These are phyloP conservation scores for Chalcis sispes DNA, from an alignment of 2,888 invertebrate genomes.

Conservation along the genomic window DNA sequence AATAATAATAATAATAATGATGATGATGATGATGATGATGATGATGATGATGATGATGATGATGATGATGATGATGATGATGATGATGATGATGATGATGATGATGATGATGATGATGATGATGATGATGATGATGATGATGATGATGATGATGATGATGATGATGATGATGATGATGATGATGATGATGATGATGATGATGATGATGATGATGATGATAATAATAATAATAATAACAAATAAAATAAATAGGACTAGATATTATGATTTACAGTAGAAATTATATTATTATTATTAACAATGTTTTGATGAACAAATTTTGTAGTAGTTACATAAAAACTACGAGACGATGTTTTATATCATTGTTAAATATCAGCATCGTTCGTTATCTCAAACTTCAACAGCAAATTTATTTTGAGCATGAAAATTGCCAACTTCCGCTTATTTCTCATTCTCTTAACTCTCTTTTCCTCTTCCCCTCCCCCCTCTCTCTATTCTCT, in stretches of 20 bases:
- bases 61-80: too few relatives aligned
- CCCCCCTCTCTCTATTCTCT: neutral
- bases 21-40: too few relatives aligned
- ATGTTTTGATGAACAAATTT: too few relatives aligned
- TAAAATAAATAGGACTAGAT: conserved; percentile 34
- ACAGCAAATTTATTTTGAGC: conserved; percentile 39
- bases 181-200: neutral
- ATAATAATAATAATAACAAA: conserved; percentile 10
- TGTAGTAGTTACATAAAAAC: too few relatives aligned
- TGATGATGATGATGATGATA: conserved; percentile 2
- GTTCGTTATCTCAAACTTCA: neutral
- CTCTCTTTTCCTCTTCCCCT: neutral
- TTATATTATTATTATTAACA: neutral
- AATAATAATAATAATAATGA: neutral
- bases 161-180: too few relatives aligned
- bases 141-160: too few relatives aligned
- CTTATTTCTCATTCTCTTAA: neutral
- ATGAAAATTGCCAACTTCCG: conserved; percentile 7
- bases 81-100: too few relatives aligned
- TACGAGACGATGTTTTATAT: too few relatives aligned
- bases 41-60: too few relatives aligned
- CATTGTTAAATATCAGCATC: too few relatives aligned
- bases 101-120: too few relatives aligned
- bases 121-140: too few relatives aligned
- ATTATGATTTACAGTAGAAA: conserved; percentile 19